Conservation (phyloP, 2,888 invertebrate genomes). For the Euphydryas editha region DNA sequence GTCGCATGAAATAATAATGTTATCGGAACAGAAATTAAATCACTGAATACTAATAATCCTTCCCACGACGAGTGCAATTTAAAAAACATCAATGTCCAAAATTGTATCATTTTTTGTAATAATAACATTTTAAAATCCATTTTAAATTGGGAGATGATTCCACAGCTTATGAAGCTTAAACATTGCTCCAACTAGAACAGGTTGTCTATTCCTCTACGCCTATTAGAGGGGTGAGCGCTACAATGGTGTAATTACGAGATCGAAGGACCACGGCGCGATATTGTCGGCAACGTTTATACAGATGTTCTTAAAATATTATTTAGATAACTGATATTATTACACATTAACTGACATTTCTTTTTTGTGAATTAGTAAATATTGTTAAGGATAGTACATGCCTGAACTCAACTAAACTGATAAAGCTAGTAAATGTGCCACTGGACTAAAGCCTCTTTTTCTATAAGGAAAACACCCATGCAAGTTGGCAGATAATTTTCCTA, state of each 20-base stretch:
- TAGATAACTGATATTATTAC: not conserved
- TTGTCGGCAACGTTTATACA: constrained; percentile 45
- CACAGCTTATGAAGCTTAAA: constrained; percentile 10
- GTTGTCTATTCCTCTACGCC: constrained; percentile 36
- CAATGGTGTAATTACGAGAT: constrained; percentile 62
- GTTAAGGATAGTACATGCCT: too few species aligned
- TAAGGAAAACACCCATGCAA: too few species aligned
- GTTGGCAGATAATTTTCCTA: too few species aligned
- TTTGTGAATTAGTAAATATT: not conserved
- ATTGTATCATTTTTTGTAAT: not conserved
- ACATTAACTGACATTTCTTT: not conserved
- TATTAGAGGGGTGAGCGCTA: constrained; percentile 42
- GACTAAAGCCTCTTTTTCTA: too few species aligned
- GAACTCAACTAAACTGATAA: too few species aligned
- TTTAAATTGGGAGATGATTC: not conserved
- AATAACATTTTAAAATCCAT: not conserved
- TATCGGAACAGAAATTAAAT: too few species aligned
- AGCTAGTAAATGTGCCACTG: too few species aligned
- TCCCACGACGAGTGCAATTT: not conserved
- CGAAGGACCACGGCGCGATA: constrained; percentile 47
- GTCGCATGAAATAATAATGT: too few species aligned
- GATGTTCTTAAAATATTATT: constrained; percentile 34
- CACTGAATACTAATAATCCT: too few species aligned
- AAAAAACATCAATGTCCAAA: not conserved
- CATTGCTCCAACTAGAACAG: constrained; percentile 22